Evolutionary conservation across 92 coral and sea anemone genomes (phyloP).

Genomic region (Palythoa heliodiscus): DNA sequence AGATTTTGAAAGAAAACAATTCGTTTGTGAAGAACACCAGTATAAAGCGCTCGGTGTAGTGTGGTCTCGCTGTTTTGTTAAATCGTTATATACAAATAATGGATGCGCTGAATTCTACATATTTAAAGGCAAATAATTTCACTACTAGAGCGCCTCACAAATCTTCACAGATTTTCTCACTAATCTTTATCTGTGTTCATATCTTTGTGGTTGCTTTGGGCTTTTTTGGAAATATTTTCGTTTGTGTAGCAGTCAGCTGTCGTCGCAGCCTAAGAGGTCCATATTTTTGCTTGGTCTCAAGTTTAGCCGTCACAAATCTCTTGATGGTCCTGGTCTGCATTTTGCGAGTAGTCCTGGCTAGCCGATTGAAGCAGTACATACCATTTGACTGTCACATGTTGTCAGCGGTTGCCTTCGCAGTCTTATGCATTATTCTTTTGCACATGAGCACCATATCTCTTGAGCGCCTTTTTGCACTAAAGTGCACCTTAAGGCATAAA

Average conservation of each 20-base stretch:
- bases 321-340: constrained; percentile 4
- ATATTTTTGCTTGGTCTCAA: constrained; percentile 8
- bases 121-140: constrained; percentile 13
- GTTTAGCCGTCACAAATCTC: constrained; percentile 17
- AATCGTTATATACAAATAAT: not conserved
- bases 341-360: constrained; percentile 25
- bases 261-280: constrained; percentile 8
- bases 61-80: not conserved
- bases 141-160: not conserved
- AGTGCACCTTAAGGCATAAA: constrained; percentile 24
- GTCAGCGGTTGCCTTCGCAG: constrained; percentile 19
- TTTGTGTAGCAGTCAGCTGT: constrained; percentile 30
- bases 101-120: not conserved
- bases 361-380: constrained; percentile 9
- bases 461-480: constrained; percentile 32
- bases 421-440: constrained; percentile 21
- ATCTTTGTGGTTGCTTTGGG: constrained; percentile 19
- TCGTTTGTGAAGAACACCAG: not conserved
- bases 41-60: not conserved
- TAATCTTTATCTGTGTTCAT: constrained; percentile 28
- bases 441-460: constrained; percentile 16
- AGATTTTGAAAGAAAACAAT: not conserved
- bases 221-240: constrained; percentile 29
- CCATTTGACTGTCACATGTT: constrained; percentile 35
- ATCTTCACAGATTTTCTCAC: not conserved